A percentile compares a stretch with the other conserved stretches of the same genome.
Conservation (phyloP, 2,888 invertebrate genomes). For the Drosophila niveifrons region DNA sequence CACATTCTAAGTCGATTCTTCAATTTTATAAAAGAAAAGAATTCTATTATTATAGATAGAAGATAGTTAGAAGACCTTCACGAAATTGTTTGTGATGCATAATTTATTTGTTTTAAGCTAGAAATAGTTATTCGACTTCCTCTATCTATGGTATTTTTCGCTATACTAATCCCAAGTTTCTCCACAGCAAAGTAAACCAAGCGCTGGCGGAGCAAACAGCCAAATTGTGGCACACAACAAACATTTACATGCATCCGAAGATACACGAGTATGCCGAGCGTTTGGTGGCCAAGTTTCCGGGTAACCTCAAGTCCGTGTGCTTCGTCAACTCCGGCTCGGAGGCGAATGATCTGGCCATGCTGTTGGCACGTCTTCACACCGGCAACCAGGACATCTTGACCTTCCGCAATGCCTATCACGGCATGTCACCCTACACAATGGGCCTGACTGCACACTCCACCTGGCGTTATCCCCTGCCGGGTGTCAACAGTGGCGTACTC, state of each 20-base stretch:
- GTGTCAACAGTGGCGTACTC: constrained; percentile 90
- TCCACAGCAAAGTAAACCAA: constrained; percentile 91
- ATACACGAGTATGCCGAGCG: constrained; percentile 96
- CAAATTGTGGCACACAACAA: constrained; percentile 96
- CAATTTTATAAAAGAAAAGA: no score
- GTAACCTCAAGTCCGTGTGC: constrained; percentile 94
- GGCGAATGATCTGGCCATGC: constrained; percentile 97
- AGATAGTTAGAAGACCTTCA: no score
- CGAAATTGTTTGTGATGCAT: no score
- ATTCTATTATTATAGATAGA: no score
- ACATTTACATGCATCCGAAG: constrained; percentile 95
- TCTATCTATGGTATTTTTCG: no score
- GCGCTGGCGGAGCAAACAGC: constrained; percentile 92
- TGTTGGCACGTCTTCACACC: constrained; percentile 94
- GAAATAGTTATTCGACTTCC: no score
- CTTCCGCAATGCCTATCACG: constrained; percentile 96
- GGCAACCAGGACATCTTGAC: constrained; percentile 94
- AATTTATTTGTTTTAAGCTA: no score
- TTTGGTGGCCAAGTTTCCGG: constrained; percentile 92
- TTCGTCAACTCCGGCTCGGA: constrained; percentile 98
- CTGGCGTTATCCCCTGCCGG: constrained; percentile 92
- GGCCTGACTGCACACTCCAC: constrained; percentile 92
- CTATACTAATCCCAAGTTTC: background rate
- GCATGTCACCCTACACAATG: constrained; percentile 94
- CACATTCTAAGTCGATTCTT: no score